A percentile compares a stretch with the other conserved stretches of the same genome.
These are phyloP conservation scores for Dorcus hopei DNA, from an alignment of 2,888 invertebrate genomes.

Conservation along the genomic window DNA sequence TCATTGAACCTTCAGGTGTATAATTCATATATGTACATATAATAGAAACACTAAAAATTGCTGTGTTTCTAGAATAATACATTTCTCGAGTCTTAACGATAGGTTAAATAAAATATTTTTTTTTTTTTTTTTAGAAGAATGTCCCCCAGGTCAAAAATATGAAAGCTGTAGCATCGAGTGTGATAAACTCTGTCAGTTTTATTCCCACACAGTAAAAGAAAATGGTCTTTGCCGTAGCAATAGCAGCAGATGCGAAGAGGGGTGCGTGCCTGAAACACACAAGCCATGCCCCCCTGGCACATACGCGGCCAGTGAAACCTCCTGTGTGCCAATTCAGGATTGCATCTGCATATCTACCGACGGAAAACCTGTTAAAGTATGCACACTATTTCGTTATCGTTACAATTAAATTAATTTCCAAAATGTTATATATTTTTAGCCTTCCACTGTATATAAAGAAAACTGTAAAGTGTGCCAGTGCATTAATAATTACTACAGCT, in stretches of 20 bases:
- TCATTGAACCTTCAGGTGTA: neutral
- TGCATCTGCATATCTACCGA: slow-evolving; percentile 71
- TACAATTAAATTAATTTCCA: neutral
- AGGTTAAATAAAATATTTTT: no score
- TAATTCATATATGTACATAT: no score
- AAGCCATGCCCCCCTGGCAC: slow-evolving; percentile 57
- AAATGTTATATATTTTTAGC: slow-evolving; percentile 49
- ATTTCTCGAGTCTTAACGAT: no score
- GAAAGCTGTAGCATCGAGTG: slow-evolving; percentile 71
- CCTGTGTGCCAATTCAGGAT: slow-evolving; percentile 69
- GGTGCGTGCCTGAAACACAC: slow-evolving; percentile 37
- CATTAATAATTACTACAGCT: slow-evolving; percentile 69
- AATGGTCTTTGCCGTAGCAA: slow-evolving; percentile 49
- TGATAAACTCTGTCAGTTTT: slow-evolving; percentile 67
- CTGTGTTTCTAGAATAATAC: no score
- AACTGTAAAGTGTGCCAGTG: slow-evolving; percentile 78
- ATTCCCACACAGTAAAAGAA: slow-evolving; percentile 48
- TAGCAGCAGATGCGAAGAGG: slow-evolving; percentile 45
- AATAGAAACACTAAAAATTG: no score
- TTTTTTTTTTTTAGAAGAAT: slow-evolving; percentile 17
- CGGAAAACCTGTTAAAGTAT: slow-evolving; percentile 43
- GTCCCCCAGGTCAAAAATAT: slow-evolving; percentile 56
- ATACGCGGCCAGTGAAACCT: slow-evolving; percentile 68
- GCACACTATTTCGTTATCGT: neutral
- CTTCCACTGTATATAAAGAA: slow-evolving; percentile 44